Base-by-base conservation (phyloP, 2,888 invertebrate species). In the Dolichomitus sp. region DNA sequence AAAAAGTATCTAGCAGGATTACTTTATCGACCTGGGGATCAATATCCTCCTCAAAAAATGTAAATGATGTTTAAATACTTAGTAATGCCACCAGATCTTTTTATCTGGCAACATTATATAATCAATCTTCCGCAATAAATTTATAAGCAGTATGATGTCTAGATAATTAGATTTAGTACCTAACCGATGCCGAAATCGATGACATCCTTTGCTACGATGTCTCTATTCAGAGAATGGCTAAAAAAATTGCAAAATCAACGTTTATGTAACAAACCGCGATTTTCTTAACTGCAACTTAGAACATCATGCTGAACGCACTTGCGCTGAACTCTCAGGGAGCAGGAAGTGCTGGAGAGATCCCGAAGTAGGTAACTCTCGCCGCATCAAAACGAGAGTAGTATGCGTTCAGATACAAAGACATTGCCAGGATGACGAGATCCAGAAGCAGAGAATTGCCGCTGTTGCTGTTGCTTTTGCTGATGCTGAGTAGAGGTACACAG, bases 301-400 rank as follows among this genome's bases (percentile, higher is more conserved):
- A 33, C 30, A n/a, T n/a, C 17, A 33, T 33, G 23, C 27, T 9
- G 48, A 59, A 40, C 17, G 54, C 27, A 45, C 76, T 42, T 45
- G 48, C 61, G 65, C 54, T 40, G 81, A 81, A 69, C 57, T 73
- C 37, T 69, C 63, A n/a, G 17, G 12, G 63, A 81, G 50, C 78
- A 75, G 78, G 78, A 82, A 82, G 57, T 45, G 50, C 14, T 19
- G 63, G 37, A 59, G 17, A 61, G 23, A 74, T 70, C 70, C 74
- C 52, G 59, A 78, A 79, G 74, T 75, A 17, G 59, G 74, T 65
- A 78, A 81, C 69, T 74, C 78, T 78, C 74, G 65, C 70, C 70
- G 59, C 61, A 19, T 61, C 61, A 33, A 48, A 61, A 78, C 70
- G 80, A 77, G 59, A 68, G 50, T 52, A 77, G 42, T 40, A 42